phyloP scores from a whole-genome alignment of 1,140 invertebrate species.

The Helicorthomorpha holstii region DNA sequence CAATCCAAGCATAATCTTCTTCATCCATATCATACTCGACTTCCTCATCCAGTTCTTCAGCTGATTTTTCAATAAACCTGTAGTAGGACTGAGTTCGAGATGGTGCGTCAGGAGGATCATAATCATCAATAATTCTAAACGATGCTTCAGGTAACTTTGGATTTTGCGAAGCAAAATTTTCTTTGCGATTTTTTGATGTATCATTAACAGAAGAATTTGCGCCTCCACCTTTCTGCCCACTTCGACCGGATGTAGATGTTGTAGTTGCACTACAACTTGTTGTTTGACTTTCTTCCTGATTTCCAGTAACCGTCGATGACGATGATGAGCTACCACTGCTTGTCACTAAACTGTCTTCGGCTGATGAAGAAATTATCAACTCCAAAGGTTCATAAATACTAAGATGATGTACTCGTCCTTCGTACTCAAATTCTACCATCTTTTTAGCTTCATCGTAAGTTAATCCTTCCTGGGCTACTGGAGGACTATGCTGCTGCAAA shows the following conservation, averaged over 20 bases:
- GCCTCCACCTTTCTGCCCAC: background rate
- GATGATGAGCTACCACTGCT: background rate
- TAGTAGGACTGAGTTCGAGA: conserved; percentile 56
- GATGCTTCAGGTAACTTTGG: conserved; percentile 54
- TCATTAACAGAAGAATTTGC: conserved; percentile 11
- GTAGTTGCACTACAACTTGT: too few relatives aligned
- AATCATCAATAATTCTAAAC: conserved; percentile 58
- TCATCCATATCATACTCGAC: conserved; percentile 97
- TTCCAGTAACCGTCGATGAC: too few relatives aligned
- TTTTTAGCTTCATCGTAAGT: conserved; percentile 62
- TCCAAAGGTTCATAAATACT: conserved; percentile 32
- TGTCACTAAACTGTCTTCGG: background rate
- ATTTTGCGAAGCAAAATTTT: conserved; percentile 11
- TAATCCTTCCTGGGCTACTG: conserved; percentile 21
- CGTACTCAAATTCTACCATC: conserved; percentile 66
- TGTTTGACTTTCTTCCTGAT: too few relatives aligned
- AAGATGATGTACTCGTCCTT: conserved; percentile 38
- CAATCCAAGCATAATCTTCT: conserved; percentile 85
- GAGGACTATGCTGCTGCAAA: too few relatives aligned
- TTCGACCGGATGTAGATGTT: too few relatives aligned
- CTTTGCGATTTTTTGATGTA: conserved; percentile 18
- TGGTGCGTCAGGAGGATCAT: conserved; percentile 60
- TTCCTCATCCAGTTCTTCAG: conserved; percentile 82
- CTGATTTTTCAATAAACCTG: conserved; percentile 83
- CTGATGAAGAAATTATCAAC: conserved; percentile 15